Percentiles rank a stretch among this genome's conserved stretches.
These are phyloP conservation scores for Catharus ustulatus DNA, from an alignment of 2,797 vertebrate species.

Conservation along the genomic window DNA sequence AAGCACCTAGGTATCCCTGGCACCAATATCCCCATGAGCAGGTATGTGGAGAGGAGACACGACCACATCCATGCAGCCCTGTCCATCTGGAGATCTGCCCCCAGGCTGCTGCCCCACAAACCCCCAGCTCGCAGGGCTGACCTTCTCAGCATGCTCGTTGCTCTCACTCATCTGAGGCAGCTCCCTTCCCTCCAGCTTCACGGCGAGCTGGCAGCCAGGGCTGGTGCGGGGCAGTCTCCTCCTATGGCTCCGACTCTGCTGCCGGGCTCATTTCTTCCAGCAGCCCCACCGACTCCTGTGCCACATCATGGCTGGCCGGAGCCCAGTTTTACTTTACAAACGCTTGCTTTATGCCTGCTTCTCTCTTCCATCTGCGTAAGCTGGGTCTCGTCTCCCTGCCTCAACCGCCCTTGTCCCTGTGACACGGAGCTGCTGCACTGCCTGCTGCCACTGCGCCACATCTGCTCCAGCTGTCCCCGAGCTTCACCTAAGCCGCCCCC, in stretches of 20 bases:
- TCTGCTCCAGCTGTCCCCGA: not conserved
- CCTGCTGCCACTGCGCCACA: accelerated
- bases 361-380: not conserved
- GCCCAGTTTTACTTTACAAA: not conserved
- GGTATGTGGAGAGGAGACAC: not conserved
- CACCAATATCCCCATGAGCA: accelerated
- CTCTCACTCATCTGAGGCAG: not conserved
- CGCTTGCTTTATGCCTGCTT: not conserved
- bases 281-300: not conserved
- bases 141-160: not conserved
- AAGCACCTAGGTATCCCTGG: not conserved
- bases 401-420: accelerated
- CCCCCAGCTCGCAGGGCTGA: not conserved
- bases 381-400: not conserved
- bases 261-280: not conserved
- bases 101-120: accelerated
- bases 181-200: not conserved
- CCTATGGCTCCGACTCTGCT: accelerated
- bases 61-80: not conserved
- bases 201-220: accelerated
- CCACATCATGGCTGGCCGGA: accelerated
- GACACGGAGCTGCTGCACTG: accelerated
- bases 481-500: not conserved
- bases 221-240: not conserved
- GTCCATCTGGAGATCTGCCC: not conserved